Evolutionary conservation across 2,113 vertebrate genomes (phyloP), one percentile per base, ranked within the genome.

Genomic region (Pseudonaja textilis): DNA sequence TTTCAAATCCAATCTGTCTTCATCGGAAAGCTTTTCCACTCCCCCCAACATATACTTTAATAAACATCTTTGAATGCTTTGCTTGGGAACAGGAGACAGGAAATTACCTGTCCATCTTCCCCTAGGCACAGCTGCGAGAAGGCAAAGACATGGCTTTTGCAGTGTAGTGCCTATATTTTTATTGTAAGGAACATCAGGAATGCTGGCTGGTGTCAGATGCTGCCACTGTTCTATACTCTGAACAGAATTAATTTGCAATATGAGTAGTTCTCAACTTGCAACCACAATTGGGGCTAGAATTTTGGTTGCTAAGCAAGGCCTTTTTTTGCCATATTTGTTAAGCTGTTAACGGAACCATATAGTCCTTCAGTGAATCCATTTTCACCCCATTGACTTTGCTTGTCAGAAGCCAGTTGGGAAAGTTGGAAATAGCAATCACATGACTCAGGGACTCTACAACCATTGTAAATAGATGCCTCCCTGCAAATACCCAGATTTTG

Each of bases 21-120:
- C 18, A 54, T 90, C 47, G 14, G 47, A 90, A 85, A 56, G 12
- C n/a, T 14, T 39, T 54, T 81, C 22, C 23, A 23, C 29, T 16
- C 3, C 64, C 64, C 29, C 1, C 61, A 10, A 50, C 20, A 6
- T 23, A 69, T 55, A 85, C 69, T 91, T 91, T 85, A 69, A 85
- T 91, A 85, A 91, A 74, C 90, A 91, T 56, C 69, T 91, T 29
- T 50, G 81, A 91, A 85, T 85, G 50, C 69, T 90, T 61, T 47
- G 47, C 54, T 85, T 86, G 20, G 34, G 54, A 54, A 52, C 12
- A 69, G 18, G 50, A 52, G 25, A 85, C 7, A 57, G 90, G 39
- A 85, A 39, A 86, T 91, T 85, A 85, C 54, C 74, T 86, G 90
- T 91, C 90, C 39, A 47, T 91, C 90, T 91, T 86, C 56, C 90